Evolutionary conservation across 2,113 vertebrate genomes (phyloP), one percentile per base, ranked within the genome.

Genomic region (Diadophis punctatus): DNA sequence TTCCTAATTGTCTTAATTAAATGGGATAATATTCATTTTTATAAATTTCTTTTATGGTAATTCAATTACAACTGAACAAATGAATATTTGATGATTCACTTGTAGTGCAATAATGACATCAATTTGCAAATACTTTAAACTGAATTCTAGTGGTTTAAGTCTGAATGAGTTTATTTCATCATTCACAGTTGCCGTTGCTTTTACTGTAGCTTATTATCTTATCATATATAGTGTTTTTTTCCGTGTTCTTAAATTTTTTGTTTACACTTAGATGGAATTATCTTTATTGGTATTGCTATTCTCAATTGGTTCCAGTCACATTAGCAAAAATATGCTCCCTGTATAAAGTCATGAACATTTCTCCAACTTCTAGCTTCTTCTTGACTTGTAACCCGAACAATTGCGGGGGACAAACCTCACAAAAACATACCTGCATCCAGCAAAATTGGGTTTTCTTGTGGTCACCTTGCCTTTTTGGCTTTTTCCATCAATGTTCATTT

Each of bases 31-130:
- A 91, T 74, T 56, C 87, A 90, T 94, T 74, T 94, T 48, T 27
- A 25, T 94, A 92, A 94, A 92, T 2, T 51, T 55, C 53, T 86
- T 89, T 63, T 89, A 85, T 91, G 63, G 27, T 89, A 51, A 43
- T 86, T 68, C 85, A 93, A 89, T 93, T 91, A 27, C 85, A 80
- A 93, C n/a, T 52, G 90, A 95, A 90, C 55, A 93, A 91, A 90
- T 86, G 88, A 93, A 92, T 90, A 91, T 56, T 92, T 94, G 9
- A 86, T 95, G 89, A 94, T 90, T 60, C 25, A 25, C 8, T 91
- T 94, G 48, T 91, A 93, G 22, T 27, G 51, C 39, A 93, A 43
- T 56, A 68, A 30, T 93, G 49, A 53, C n/a, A 88, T 30, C 84
- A 95, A 46, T 89, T 94, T 91, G 93, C n/a, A 53, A 49, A 52